phyloP scores from a whole-genome alignment of 2,797 vertebrate species.

The Pseudochirops cupreus region DNA sequence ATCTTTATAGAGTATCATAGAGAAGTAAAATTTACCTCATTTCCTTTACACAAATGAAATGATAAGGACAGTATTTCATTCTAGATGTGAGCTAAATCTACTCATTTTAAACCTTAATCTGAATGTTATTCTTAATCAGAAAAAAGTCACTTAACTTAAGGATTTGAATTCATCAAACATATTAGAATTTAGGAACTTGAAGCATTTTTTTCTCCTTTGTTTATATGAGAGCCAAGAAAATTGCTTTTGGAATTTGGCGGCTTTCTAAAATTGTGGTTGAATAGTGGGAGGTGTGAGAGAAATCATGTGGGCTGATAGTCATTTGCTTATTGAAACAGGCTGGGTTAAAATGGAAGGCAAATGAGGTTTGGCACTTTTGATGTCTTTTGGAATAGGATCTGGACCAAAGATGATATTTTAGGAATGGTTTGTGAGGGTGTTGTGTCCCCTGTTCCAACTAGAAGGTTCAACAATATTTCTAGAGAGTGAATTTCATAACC shows the following conservation, averaged over 20 bases:
- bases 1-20: conserved; percentile 28
- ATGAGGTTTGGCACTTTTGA: conserved; percentile 18
- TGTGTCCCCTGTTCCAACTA: conserved; percentile 24
- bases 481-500: neutral
- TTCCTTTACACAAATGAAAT: neutral
- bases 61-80: conserved; percentile 26
- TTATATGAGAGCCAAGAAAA: conserved; percentile 19
- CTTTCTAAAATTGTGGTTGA: conserved; percentile 58
- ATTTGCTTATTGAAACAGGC: conserved; percentile 58
- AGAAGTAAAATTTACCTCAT: neutral
- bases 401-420: conserved; percentile 26
- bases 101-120: conserved; percentile 10
- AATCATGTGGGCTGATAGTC: conserved; percentile 1
- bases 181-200: conserved; percentile 21
- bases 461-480: neutral
- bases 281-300: conserved; percentile 42
- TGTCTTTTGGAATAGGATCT: neutral
- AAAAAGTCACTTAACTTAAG: conserved; percentile 20
- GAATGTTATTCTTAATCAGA: conserved; percentile 11
- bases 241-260: conserved; percentile 23
- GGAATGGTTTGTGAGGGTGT: neutral
- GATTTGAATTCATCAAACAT: conserved; percentile 1
- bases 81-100: neutral
- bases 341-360: conserved; percentile 56
- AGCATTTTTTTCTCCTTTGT: conserved; percentile 19